These are phyloP conservation scores for Amphipyra tragopoginis DNA, from an alignment of 2,888 invertebrate species.

Conservation along the genomic window DNA sequence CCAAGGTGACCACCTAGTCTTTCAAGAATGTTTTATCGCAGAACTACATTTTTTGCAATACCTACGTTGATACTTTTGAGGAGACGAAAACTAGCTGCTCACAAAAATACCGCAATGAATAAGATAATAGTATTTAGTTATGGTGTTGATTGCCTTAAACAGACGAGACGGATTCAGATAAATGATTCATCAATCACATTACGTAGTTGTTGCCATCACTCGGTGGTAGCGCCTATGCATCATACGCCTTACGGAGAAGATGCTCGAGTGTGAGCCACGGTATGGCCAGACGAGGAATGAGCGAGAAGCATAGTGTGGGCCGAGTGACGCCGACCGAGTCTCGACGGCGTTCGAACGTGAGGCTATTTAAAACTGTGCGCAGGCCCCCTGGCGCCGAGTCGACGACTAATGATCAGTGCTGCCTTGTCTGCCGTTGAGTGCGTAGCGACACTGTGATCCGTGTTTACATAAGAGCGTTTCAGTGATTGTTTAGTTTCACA, in stretches of 20 bases:
- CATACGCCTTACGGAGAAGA: slow-evolving; percentile 49
- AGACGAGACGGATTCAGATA: slow-evolving; percentile 79
- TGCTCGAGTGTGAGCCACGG: slow-evolving; percentile 52
- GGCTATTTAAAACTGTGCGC: slow-evolving; percentile 90
- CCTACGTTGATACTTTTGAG: slow-evolving; percentile 1
- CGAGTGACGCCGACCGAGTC: slow-evolving; percentile 83
- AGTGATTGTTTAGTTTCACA: slow-evolving; percentile 89
- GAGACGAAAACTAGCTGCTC: slow-evolving; percentile 29
- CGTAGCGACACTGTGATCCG: slow-evolving; percentile 81
- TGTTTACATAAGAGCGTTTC: slow-evolving; percentile 85
- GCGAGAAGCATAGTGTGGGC: slow-evolving; percentile 89
- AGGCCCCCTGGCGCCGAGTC: slow-evolving; percentile 89
- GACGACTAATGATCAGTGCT: slow-evolving; percentile 88
- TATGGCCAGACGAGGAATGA: slow-evolving; percentile 82
- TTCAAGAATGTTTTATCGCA: slow-evolving; percentile 13
- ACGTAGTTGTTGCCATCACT: slow-evolving; percentile 69
- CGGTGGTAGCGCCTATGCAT: slow-evolving; percentile 62
- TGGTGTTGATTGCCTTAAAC: slow-evolving; percentile 76
- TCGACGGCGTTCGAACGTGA: slow-evolving; percentile 81
- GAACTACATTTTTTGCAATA: slow-evolving; percentile 18
- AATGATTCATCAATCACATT: slow-evolving; percentile 84
- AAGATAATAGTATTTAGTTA: slow-evolving; percentile 62
- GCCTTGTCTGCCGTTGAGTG: slow-evolving; percentile 85
- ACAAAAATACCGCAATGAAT: slow-evolving; percentile 75
- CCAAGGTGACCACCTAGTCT: slow-evolving; percentile 44